These are phyloP conservation scores for Manduca sexta DNA, from an alignment of 1,140 invertebrate genomes.

Conservation along the genomic window DNA sequence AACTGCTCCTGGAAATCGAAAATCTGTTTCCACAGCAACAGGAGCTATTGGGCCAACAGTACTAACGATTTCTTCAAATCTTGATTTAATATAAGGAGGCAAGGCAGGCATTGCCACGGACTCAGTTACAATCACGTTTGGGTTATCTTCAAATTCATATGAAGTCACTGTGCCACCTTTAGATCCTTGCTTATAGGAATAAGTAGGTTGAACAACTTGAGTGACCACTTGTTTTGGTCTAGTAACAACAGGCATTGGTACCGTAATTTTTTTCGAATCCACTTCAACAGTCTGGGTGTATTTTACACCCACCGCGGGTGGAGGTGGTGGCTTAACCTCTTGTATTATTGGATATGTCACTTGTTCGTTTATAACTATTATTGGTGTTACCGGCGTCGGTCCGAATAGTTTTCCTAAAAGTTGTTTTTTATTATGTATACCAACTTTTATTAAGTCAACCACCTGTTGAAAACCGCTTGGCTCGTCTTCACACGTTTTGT, in stretches of 20 bases:
- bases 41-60: background rate
- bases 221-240: background rate
- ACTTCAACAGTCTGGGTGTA: background rate
- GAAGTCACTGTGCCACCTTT: slow-evolving; percentile 10
- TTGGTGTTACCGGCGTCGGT: too few relatives aligned
- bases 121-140: slow-evolving; percentile 14
- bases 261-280: background rate
- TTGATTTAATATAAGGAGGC: slow-evolving; percentile 13
- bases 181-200: slow-evolving; percentile 23
- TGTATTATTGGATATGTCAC: too few relatives aligned
- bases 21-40: background rate
- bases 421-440: too few relatives aligned
- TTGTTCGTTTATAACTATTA: too few relatives aligned
- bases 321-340: too few relatives aligned
- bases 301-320: too few relatives aligned
- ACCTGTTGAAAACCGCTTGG: too few relatives aligned
- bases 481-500: slow-evolving; percentile 7
- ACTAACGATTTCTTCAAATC: slow-evolving; percentile 15
- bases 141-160: slow-evolving; percentile 10
- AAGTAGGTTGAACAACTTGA: slow-evolving; percentile 4
- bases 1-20: background rate
- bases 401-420: too few relatives aligned
- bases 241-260: background rate
- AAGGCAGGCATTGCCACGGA: slow-evolving; percentile 5
- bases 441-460: too few relatives aligned